Evolutionary conservation across 2,888 invertebrate species (phyloP).

Genomic region (Hydrotaea cyrtoneurina): DNA sequence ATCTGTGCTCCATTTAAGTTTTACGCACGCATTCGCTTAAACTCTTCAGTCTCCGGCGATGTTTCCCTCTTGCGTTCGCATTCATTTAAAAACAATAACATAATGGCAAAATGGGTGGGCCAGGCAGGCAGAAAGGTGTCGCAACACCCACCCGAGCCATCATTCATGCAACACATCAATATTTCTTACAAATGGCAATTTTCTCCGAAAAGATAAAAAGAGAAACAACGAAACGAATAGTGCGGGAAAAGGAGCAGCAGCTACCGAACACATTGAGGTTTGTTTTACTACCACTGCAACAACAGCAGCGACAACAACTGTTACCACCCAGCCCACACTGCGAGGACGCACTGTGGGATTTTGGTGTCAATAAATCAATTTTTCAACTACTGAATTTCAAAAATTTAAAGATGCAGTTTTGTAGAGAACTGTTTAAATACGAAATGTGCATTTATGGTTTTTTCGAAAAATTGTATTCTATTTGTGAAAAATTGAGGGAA

Average conservation of each 20-base stretch:
- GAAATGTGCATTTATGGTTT: no score
- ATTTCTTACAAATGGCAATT: constrained; percentile 46
- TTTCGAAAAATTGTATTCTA: no score
- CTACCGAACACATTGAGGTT: constrained; percentile 47
- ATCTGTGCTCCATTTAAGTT: constrained; percentile 66
- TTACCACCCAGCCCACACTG: neutral
- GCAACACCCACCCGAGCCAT: constrained; percentile 6
- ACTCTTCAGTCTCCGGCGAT: constrained; percentile 33
- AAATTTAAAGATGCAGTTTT: no score
- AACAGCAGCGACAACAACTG: neutral
- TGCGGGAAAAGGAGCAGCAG: neutral
- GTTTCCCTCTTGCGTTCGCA: neutral
- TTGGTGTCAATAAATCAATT: no score
- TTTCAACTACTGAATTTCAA: no score
- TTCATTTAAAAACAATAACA: constrained; percentile 17
- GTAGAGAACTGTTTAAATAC: no score
- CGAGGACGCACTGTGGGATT: no score
- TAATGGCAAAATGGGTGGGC: neutral
- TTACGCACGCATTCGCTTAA: constrained; percentile 63
- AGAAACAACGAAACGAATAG: neutral
- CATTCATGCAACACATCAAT: constrained; percentile 55
- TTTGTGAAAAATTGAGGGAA: no score
- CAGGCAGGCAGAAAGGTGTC: neutral
- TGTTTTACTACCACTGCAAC: constrained; percentile 6
- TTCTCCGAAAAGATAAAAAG: constrained; percentile 18